Evolutionary conservation across 2,888 invertebrate genomes (phyloP), one percentile per base, ranked within the genome.

Genomic region (Thecophora atra): DNA sequence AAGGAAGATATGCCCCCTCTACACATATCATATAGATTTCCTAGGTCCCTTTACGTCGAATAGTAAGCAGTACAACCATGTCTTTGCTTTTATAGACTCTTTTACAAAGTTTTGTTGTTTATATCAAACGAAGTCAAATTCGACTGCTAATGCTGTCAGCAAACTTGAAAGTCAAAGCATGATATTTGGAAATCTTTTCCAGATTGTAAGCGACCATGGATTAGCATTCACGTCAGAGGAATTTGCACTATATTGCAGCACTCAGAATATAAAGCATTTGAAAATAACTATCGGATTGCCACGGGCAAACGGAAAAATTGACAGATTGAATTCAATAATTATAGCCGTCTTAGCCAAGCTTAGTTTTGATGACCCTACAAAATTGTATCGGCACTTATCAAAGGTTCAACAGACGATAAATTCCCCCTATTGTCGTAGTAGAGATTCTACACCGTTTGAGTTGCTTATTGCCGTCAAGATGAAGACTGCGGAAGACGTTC

Each of bases 61-160:
- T 1, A 37, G 42, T 67, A 56, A 67, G n/a, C 11, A 19, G 2
- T 67, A 67, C 19, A n/a, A n/a, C n/a, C n/a, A 77, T 28, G 80
- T 86, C 2, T 78, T 86, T 0, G 81, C 82, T 0, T 74, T 84
- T 0, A 74, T 85, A 0, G 85, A 86, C 73, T 79, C 75, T 0
- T 85, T 83, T 54, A 83, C 83, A 11, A 65, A 65, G n/a, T 63
- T 83, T 76, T 77, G 77, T 1, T 84, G 85, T 82, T 17, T 84
- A 0, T 84, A 78, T 69, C 82, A 83, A 0, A 78, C 77, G 0
- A 83, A 83, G 70, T 73, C 77, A 6, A 79, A 78, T 0, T 73
- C 79, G 0, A 73, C 78, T 3, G 75, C 76, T 28, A 84, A 87
- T 66, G 80, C 79, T 0, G 30, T 85, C 13, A 42, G 76, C 2